These are phyloP conservation scores for Porphyrio hochstetteri DNA, from an alignment of 2,113 vertebrate species.

Conservation along the genomic window DNA sequence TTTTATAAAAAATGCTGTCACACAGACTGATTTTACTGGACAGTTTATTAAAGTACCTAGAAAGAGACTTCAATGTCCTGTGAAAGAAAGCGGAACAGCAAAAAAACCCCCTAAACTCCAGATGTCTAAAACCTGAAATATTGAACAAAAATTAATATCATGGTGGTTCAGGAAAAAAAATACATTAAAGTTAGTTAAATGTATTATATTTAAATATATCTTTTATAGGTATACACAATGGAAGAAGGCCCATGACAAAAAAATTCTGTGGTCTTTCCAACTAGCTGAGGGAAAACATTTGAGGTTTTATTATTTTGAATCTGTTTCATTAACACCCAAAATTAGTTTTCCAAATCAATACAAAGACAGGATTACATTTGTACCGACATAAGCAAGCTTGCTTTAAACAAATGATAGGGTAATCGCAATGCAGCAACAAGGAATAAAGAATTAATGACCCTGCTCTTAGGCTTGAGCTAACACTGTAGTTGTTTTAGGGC, in stretches of 20 bases:
- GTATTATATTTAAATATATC: neutral
- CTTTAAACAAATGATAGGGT: neutral
- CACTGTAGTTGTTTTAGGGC: neutral
- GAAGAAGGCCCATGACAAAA: neutral
- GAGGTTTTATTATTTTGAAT: neutral
- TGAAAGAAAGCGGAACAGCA: neutral
- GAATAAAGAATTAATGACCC: neutral
- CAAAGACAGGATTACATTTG: neutral
- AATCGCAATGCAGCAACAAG: neutral
- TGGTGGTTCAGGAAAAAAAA: neutral
- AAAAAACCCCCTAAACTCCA: neutral
- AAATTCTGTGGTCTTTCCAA: neutral
- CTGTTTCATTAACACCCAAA: neutral
- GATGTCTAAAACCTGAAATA: neutral
- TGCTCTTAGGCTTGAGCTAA: neutral
- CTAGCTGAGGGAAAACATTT: neutral
- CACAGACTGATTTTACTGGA: neutral
- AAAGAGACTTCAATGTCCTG: neutral
- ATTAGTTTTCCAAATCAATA: neutral
- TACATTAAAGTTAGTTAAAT: no score
- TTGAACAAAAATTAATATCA: neutral
- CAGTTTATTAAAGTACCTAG: neutral
- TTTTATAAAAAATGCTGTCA: neutral
- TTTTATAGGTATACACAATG: neutral
- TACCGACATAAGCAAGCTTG: neutral